Percentiles rank a stretch among this genome's conserved stretches.
Evolutionary conservation across 2,888 invertebrate genomes (phyloP).

Genomic region (Oscheius sp.): DNA sequence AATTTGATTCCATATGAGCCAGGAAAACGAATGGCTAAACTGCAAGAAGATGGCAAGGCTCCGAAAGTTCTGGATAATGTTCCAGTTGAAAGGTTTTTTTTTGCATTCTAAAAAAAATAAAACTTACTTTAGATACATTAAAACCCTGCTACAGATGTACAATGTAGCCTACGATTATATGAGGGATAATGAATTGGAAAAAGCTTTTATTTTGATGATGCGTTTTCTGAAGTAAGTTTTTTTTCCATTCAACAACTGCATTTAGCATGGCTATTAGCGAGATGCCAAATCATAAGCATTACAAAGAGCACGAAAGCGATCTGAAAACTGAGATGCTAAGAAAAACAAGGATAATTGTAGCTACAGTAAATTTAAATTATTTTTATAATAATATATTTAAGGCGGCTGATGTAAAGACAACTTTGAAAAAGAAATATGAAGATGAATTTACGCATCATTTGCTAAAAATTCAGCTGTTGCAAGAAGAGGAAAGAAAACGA

Average conservation of each 20-base stretch:
- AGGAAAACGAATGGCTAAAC: neutral
- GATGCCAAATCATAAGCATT: slow-evolving; percentile 27
- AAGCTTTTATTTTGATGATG: slow-evolving; percentile 25
- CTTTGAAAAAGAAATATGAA: neutral
- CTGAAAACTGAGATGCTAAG: neutral
- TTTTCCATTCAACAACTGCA: neutral
- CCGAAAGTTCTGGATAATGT: neutral
- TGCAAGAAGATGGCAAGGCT: slow-evolving; percentile 4
- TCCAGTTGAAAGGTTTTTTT: slow-evolving; percentile 3
- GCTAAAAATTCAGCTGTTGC: neutral
- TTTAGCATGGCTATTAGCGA: slow-evolving; percentile 26
- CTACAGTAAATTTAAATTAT: neutral
- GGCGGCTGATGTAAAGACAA: slow-evolving; percentile 7
- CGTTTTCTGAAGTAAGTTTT: slow-evolving; percentile 19
- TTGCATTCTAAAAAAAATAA: neutral
- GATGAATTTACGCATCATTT: slow-evolving; percentile 1
- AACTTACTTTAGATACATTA: slow-evolving; percentile 33
- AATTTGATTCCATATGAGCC: slow-evolving; percentile 1
- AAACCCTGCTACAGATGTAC: slow-evolving; percentile 33
- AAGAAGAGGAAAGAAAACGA: slow-evolving; percentile 8
- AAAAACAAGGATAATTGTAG: neutral
- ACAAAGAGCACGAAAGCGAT: neutral
- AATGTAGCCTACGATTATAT: slow-evolving; percentile 22
- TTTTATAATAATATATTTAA: neutral
- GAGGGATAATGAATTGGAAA: slow-evolving; percentile 19